A percentile compares a stretch with the other conserved stretches of the same genome.
Conservation (phyloP, 2,888 invertebrate species). For the Troides oblongomaculatus region DNA sequence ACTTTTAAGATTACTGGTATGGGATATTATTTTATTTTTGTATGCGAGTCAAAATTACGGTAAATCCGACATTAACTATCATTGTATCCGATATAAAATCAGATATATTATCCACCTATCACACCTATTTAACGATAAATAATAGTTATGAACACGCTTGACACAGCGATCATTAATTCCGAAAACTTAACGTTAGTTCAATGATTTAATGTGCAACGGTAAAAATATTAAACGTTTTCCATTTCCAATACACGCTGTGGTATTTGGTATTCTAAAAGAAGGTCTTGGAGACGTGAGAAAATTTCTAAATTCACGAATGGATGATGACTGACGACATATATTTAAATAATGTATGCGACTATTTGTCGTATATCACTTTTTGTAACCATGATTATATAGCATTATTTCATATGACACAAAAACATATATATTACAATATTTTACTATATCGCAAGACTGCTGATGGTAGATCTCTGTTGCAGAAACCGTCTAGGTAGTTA, state of each 20-base stretch:
- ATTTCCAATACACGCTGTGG: slow-evolving; percentile 1
- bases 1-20: too few relatives aligned
- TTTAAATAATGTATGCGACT: slow-evolving; percentile 7
- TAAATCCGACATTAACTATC: not conserved
- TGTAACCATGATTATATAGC: not conserved
- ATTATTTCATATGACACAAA: not conserved
- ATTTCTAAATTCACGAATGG: slow-evolving; percentile 5
- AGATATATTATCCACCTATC: not conserved
- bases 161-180: slow-evolving; percentile 11
- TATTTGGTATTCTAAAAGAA: slow-evolving; percentile 18
- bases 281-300: slow-evolving; percentile 18
- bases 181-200: slow-evolving; percentile 1
- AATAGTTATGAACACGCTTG: slow-evolving; percentile 8
- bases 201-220: slow-evolving; percentile 27
- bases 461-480: too few relatives aligned
- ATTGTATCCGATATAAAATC: not conserved
- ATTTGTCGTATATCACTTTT: not conserved
- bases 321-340: slow-evolving; percentile 8
- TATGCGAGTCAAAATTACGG: not conserved
- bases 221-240: slow-evolving; percentile 20
- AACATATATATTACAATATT: too few relatives aligned
- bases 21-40: not conserved
- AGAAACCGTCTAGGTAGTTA: too few relatives aligned
- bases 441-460: not conserved
- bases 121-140: not conserved